Base-by-base conservation (phyloP, 2,888 invertebrate species). In the Xestia c-nigrum region DNA sequence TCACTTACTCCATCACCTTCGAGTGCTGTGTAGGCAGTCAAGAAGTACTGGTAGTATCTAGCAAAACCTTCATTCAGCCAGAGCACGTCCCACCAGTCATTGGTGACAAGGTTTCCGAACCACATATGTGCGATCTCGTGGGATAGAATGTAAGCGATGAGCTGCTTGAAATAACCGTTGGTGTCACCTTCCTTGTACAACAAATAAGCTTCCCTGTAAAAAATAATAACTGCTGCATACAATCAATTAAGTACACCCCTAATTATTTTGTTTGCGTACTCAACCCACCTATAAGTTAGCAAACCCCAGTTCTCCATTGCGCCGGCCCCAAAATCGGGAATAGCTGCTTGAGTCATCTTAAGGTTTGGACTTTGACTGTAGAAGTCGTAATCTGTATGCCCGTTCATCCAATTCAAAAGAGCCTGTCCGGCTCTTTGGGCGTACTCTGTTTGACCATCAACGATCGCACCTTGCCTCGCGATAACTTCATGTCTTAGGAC, bases 301-400 rank as follows among this genome's bases (percentile, higher is more conserved):
- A 98, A 94, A 10, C 98, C 98, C 98, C 98, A 98, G 91, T 98
- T 98, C 92, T 98, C 98, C 98, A 98, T 98, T 80, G 98, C 98
- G 74, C 98, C 98, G 86, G 98, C 97, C 47, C 97, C 95, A 91
- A 98, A 98, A 91, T 98, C 98, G 5, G 98, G 98, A 81, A 98
- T 97, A 3, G 98, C 98, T 14, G 98, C 98, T 86, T 98, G 97
- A 83, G 98, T 98, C 91, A 98, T 97, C 86, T 97, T 97, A 7
- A 96, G 80, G 52, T 94, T 88, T 0, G 85, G 43, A n/a, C 97
- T 94, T 88, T 97, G 97, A 3, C 91, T 85, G 70, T 97, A 92
- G 83, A 96, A 97, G 16, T 94, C 79, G 64, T 96, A 85, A 4
- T 78, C 97, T 86, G 98, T 97, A 91, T 97, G 97, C 65, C 96